Base-by-base conservation (phyloP, 2,113 vertebrate genomes). In the Sitta europaea region DNA sequence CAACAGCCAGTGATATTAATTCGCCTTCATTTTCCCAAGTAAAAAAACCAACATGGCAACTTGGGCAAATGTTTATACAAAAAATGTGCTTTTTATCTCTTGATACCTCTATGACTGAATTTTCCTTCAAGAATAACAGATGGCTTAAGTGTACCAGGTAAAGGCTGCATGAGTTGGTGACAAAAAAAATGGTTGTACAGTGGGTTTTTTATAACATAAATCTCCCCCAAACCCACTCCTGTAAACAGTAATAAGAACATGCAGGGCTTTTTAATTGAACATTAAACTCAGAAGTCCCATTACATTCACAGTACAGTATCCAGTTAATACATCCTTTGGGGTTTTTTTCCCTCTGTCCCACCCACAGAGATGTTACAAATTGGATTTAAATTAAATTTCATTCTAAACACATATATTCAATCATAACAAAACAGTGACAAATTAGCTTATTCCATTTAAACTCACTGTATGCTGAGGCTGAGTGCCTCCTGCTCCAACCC, bases 371-470 rank as follows among this genome's bases (percentile, higher is more conserved):
- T 91, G 80, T 96, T 97, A 96, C 96, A 97, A 97, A 97, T 97
- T 97, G 95, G 96, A 97, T 97, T 97, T 97, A 97, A 98, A 98
- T 97, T 96, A 96, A 97, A 97, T 96, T 95, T 97, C 85, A 94
- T 97, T 96, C 89, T 97, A 97, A 98, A 97, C 90, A 97, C 91
- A 96, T 57, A 79, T 43, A 85, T 96, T 97, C 94, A 96, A 79
- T 98, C 96, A 97, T 88, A 96, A 92, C 86, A 90, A 97, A 97
- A 91, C 88, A 93, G 72, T 92, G 91, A 96, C 94, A 97, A 97
- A 97, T 97, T 94, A 94, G 95, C 88, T 95, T 96, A 96, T 96
- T 93, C 90, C 91, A 82, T 96, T 95, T 96, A 95, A 96, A 94
- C 87, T 86, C 86, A 80, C 86, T 95, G 78, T 93, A 85, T 14